Evolutionary conservation across 2,888 invertebrate genomes (phyloP), one percentile per base, ranked within the genome.

Genomic region (Helleia helle): DNA sequence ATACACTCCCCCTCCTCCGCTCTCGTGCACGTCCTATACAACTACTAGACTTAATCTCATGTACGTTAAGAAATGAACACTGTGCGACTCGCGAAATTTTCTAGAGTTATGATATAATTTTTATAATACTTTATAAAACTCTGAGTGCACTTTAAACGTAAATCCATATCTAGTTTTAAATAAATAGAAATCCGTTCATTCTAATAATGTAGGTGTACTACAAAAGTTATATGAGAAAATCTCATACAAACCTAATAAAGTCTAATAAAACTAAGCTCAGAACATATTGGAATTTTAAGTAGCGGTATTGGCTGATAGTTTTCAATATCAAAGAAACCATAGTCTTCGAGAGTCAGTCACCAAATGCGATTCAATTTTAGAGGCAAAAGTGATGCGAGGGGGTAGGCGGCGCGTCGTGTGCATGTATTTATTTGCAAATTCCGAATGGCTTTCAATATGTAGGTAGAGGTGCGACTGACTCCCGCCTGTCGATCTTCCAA

Each of bases 351-450:
- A 48, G 52, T 48, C 46, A 62, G 65, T 69, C 62, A 59, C 66
- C 62, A 71, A 77, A 80, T 71, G 70, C 64, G 76, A 83, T 77
- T 79, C 71, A 77, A 81, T 80, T 79, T 77, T 67, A 67, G 68
- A 71, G 62, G 65, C 60, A 63, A 56, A 59, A 63, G 59, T 62
- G 71, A 66, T 64, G 67, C 64, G 65, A 59, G 61, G 63, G 69
- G 68, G 64, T n/a, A n/a, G 68, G 56, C 57, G 57, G 57, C 63
- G 58, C 61, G 58, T 66, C 54, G 66, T 68, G 70, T 73, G 71
- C 73, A 71, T 77, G 72, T 80, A 79, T 81, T 80, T 83, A 80
- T 80, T 81, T 80, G 74, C 71, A 69, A 80, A 80, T 83, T 73
- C 74, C 71, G 66, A 80, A 73, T 77, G 72, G 77, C 72, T 77